Evolutionary conservation across 1,140 invertebrate species (phyloP).

Genomic region (Drosophila persimilis): DNA sequence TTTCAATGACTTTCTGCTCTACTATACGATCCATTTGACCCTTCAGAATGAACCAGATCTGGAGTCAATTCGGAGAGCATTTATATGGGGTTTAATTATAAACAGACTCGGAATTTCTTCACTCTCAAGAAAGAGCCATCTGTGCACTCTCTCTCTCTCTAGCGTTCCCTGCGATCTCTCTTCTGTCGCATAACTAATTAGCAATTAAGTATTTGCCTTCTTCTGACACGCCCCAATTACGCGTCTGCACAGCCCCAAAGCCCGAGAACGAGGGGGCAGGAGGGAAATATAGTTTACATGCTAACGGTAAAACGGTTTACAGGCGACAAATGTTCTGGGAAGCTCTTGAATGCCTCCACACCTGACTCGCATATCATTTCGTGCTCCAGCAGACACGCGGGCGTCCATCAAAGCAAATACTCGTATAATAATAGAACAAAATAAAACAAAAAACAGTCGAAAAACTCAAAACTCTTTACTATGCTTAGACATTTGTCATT

Average conservation of each 20-base stretch:
- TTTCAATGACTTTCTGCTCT: slow-evolving; percentile 45
- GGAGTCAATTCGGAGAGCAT: slow-evolving; percentile 30
- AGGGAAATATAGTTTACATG: slow-evolving; percentile 7
- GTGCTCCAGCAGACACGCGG: slow-evolving; percentile 30
- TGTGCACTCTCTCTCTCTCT: slow-evolving; percentile 6
- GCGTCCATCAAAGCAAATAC: slow-evolving; percentile 32
- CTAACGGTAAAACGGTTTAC: slow-evolving; percentile 35
- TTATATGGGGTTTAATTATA: slow-evolving; percentile 49
- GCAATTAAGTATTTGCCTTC: slow-evolving; percentile 62
- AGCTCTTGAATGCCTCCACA: slow-evolving; percentile 18
- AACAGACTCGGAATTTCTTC: slow-evolving; percentile 20
- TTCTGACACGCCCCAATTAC: slow-evolving; percentile 63
- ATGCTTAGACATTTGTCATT: slow-evolving; percentile 37
- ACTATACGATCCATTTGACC: slow-evolving; percentile 28
- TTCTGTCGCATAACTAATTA: slow-evolving; percentile 56
- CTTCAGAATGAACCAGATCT: slow-evolving; percentile 10
- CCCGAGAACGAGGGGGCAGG: too few species aligned
- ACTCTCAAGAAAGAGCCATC: slow-evolving; percentile 22
- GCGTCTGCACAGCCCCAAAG: slow-evolving; percentile 9
- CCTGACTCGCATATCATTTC: slow-evolving; percentile 71
- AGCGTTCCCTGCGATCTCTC: background rate
- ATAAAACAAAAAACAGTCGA: slow-evolving; percentile 3
- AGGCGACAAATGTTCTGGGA: slow-evolving; percentile 40
- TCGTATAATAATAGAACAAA: background rate
- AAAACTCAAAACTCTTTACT: slow-evolving; percentile 29